These are phyloP conservation scores for Herpailurus yagouaroundi DNA, from an alignment of 2,113 vertebrate species.

Conservation along the genomic window DNA sequence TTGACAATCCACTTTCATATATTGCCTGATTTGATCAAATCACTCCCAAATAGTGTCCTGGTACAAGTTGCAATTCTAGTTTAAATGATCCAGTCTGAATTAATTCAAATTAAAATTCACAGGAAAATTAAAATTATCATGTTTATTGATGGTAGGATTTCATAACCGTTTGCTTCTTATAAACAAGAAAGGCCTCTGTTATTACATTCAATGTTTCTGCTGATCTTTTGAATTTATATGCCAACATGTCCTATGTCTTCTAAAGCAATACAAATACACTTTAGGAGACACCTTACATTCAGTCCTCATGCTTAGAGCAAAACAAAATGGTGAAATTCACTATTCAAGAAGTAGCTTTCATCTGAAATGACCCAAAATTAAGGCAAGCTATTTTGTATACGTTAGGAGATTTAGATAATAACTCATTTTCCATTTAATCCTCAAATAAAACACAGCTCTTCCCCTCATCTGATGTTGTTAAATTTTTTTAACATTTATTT, in stretches of 20 bases:
- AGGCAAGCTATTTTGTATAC: background rate
- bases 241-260: background rate
- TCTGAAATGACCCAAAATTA: background rate
- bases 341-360: background rate
- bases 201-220: background rate
- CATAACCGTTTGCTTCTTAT: background rate
- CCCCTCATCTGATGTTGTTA: background rate
- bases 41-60: background rate
- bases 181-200: background rate
- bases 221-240: background rate
- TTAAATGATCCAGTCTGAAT: background rate
- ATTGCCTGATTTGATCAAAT: background rate
- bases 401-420: background rate
- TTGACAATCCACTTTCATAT: background rate
- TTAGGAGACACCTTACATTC: background rate
- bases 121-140: constrained; percentile 15
- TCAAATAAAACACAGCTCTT: background rate
- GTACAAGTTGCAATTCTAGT: background rate
- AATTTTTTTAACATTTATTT: background rate
- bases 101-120: constrained; percentile 1
- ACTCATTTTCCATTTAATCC: background rate
- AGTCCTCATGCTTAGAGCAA: background rate
- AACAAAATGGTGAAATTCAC: background rate
- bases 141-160: background rate
- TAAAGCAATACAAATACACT: background rate